Evolutionary conservation across 2,113 vertebrate species (phyloP).

Genomic region (Serinus canaria): DNA sequence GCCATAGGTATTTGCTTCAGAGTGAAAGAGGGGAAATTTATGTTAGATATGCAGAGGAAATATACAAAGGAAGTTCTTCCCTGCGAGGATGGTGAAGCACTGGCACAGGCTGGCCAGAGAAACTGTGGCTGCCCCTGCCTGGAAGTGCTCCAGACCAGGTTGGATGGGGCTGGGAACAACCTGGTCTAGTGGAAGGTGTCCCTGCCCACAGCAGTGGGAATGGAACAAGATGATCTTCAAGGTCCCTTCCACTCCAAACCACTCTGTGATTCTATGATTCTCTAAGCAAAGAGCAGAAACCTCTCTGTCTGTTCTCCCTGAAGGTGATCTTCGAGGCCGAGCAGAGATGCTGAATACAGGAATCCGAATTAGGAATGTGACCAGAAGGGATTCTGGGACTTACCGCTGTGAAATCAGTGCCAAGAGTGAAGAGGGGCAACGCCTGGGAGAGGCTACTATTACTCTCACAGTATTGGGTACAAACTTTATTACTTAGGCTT

Average conservation of each 20-base stretch:
- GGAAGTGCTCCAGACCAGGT: neutral
- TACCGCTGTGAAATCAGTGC: constrained; percentile 95
- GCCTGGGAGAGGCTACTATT: constrained; percentile 84
- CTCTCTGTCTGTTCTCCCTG: neutral
- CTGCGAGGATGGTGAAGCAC: neutral
- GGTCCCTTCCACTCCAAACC: neutral
- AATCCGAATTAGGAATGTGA: constrained; percentile 84
- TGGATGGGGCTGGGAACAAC: neutral
- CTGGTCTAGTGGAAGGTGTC: neutral
- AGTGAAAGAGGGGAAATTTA: neutral
- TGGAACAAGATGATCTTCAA: neutral
- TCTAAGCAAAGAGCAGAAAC: neutral
- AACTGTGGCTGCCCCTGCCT: neutral
- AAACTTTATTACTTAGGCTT: neutral
- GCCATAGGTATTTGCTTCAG: neutral
- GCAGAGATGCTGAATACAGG: constrained; percentile 85
- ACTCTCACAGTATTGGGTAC: constrained; percentile 88
- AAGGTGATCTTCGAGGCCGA: constrained; percentile 82
- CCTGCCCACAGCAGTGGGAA: neutral
- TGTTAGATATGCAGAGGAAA: neutral
- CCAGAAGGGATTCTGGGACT: constrained; percentile 86
- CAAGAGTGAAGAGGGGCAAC: constrained; percentile 72
- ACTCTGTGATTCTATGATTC: neutral
- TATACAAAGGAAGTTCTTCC: neutral
- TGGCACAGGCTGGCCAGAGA: neutral